These are phyloP conservation scores for Macrostomum lignano DNA, from an alignment of 1,140 invertebrate species.

Conservation along the genomic window DNA sequence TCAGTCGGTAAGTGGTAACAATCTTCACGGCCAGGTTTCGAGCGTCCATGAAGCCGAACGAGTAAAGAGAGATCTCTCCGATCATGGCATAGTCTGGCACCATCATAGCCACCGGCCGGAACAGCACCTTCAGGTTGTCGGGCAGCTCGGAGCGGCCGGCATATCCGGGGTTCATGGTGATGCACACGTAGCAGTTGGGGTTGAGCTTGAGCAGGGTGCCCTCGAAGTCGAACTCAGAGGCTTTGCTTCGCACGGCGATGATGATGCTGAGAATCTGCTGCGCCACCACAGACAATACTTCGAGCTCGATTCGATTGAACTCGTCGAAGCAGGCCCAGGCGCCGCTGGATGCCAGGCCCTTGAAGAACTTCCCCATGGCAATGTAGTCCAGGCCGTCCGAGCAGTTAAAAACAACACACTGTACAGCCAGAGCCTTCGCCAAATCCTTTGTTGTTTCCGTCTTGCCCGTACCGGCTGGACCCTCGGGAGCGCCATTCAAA, in stretches of 20 bases:
- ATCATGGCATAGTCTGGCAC: slow-evolving; percentile 30
- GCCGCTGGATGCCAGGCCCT: slow-evolving; percentile 27
- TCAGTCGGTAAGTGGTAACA: slow-evolving; percentile 26
- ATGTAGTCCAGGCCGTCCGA: slow-evolving; percentile 29
- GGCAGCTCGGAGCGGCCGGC: slow-evolving; percentile 28
- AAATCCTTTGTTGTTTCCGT: slow-evolving; percentile 30
- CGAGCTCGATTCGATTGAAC: slow-evolving; percentile 29
- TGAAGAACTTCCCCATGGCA: slow-evolving; percentile 30
- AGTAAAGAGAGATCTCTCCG: slow-evolving; percentile 28
- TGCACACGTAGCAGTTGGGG: slow-evolving; percentile 28
- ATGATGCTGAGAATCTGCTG: slow-evolving; percentile 32
- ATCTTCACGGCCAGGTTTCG: slow-evolving; percentile 26
- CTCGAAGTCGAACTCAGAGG: slow-evolving; percentile 24
- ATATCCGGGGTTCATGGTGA: slow-evolving; percentile 30
- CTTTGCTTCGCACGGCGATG: slow-evolving; percentile 21
- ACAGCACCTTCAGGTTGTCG: slow-evolving; percentile 27
- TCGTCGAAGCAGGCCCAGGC: slow-evolving; percentile 30
- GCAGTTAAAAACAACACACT: slow-evolving; percentile 30
- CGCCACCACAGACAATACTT: slow-evolving; percentile 29
- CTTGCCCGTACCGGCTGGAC: slow-evolving; percentile 28
- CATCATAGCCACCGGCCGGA: slow-evolving; percentile 25
- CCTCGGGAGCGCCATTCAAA: slow-evolving; percentile 28
- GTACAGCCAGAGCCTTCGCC: slow-evolving; percentile 28
- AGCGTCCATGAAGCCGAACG: slow-evolving; percentile 27
- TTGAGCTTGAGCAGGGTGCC: slow-evolving; percentile 26